Percentiles rank a stretch among this genome's conserved stretches.
Conservation (phyloP, 2,888 invertebrate genomes). For the Pimpla rufipes region DNA sequence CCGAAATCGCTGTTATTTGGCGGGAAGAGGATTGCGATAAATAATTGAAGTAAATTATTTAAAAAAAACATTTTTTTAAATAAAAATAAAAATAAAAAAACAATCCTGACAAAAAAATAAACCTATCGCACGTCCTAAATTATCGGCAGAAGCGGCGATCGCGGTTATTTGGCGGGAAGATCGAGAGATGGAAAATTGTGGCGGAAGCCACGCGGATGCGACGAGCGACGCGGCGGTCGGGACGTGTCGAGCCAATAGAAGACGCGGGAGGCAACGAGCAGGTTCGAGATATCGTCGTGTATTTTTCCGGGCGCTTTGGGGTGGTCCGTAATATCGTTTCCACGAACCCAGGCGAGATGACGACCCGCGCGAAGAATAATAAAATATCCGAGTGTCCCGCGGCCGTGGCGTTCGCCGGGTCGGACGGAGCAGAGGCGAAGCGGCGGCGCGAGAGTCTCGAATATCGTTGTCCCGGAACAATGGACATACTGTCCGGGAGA, state of each 20-base stretch:
- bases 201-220: neutral
- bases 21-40: too few relatives aligned
- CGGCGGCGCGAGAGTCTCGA: conserved; percentile 13
- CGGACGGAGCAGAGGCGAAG: too few relatives aligned
- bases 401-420: neutral
- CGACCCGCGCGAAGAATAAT: conserved; percentile 10
- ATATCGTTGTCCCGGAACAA: conserved; percentile 64
- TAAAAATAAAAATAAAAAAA: too few relatives aligned
- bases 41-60: too few relatives aligned
- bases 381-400: conserved; percentile 41
- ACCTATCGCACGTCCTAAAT: too few relatives aligned
- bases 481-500: conserved; percentile 59
- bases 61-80: too few relatives aligned
- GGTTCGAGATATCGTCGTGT: conserved; percentile 1
- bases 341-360: conserved; percentile 39
- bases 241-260: neutral
- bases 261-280: neutral
- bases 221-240: neutral
- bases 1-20: too few relatives aligned
- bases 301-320: neutral
- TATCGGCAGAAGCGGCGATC: too few relatives aligned
- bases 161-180: too few relatives aligned
- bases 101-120: too few relatives aligned
- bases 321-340: conserved; percentile 14
- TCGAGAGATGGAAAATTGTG: neutral